These are phyloP conservation scores for Protonibea diacanthus DNA, from an alignment of 2,797 vertebrate species.

Conservation along the genomic window DNA sequence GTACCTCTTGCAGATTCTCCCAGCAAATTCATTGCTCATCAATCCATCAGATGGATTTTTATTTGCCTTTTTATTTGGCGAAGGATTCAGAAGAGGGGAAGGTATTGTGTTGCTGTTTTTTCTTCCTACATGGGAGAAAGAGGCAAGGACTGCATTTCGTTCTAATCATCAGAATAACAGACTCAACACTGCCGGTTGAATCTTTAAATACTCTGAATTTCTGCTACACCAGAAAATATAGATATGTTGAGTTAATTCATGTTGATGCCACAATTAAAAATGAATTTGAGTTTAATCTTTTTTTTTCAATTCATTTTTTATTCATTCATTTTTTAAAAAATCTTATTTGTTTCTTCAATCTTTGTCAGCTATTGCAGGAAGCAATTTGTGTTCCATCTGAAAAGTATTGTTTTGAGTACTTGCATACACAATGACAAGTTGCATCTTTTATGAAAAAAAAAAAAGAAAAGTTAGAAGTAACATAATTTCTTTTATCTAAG, in stretches of 20 bases:
- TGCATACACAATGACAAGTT: neutral
- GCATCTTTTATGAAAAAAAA: neutral
- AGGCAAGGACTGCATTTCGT: neutral
- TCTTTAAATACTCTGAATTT: slow-evolving; percentile 10
- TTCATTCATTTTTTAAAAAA: too few relatives aligned
- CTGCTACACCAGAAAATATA: neutral
- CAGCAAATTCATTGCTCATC: slow-evolving; percentile 76
- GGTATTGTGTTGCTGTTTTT: slow-evolving; percentile 36
- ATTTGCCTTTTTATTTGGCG: slow-evolving; percentile 70
- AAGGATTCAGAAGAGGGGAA: slow-evolving; percentile 46
- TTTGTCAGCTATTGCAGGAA: slow-evolving; percentile 1
- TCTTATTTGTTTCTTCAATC: neutral
- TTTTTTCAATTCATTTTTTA: neutral
- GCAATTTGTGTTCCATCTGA: neutral
- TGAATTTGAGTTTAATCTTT: neutral
- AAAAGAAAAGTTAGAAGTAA: neutral
- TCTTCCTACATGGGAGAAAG: neutral
- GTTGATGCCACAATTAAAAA: neutral
- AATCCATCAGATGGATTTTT: slow-evolving; percentile 69
- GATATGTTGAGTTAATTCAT: neutral
- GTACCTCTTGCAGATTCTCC: slow-evolving; percentile 63
- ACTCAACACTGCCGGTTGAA: neutral
- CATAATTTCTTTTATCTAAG: neutral
- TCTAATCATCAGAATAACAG: slow-evolving; percentile 7
- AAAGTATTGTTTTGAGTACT: neutral